These are phyloP conservation scores for Cathartes aura DNA, from an alignment of 2,113 vertebrate species.

Conservation along the genomic window DNA sequence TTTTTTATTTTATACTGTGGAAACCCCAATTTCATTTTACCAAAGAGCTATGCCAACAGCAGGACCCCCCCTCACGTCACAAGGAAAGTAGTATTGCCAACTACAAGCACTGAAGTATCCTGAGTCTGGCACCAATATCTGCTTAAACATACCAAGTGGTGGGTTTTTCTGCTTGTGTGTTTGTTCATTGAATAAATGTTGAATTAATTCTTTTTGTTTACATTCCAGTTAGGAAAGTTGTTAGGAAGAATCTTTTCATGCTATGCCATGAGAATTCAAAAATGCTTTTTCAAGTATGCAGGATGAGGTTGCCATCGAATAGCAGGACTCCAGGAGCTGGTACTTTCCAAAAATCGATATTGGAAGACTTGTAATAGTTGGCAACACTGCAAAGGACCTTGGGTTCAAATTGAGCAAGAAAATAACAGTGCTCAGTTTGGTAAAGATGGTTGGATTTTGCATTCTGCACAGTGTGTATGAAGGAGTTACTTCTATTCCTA, in stretches of 20 bases:
- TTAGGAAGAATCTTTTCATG: not conserved
- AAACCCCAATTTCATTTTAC: slow-evolving; percentile 68
- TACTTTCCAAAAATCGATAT: not conserved
- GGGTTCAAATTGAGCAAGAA: slow-evolving; percentile 22
- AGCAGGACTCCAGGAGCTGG: not conserved
- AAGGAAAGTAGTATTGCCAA: slow-evolving; percentile 26
- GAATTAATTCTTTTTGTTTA: not conserved
- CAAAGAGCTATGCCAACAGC: slow-evolving; percentile 77
- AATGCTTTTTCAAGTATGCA: not conserved
- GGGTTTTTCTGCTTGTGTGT: not conserved
- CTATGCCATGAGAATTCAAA: not conserved
- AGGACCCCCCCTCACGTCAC: not conserved
- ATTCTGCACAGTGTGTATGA: not conserved
- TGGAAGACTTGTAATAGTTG: slow-evolving; percentile 15
- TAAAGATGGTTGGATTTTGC: not conserved
- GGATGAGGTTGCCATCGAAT: not conserved
- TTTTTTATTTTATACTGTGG: slow-evolving; percentile 66
- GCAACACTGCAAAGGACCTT: slow-evolving; percentile 2
- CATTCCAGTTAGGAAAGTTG: not conserved
- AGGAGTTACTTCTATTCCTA: not conserved
- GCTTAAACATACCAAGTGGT: not conserved
- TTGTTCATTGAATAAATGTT: not conserved
- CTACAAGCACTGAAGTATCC: not conserved
- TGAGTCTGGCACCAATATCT: not conserved
- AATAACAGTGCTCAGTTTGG: not conserved